Base-by-base conservation (phyloP, 1,140 invertebrate genomes). In the Drosophila nigrodunni region DNA sequence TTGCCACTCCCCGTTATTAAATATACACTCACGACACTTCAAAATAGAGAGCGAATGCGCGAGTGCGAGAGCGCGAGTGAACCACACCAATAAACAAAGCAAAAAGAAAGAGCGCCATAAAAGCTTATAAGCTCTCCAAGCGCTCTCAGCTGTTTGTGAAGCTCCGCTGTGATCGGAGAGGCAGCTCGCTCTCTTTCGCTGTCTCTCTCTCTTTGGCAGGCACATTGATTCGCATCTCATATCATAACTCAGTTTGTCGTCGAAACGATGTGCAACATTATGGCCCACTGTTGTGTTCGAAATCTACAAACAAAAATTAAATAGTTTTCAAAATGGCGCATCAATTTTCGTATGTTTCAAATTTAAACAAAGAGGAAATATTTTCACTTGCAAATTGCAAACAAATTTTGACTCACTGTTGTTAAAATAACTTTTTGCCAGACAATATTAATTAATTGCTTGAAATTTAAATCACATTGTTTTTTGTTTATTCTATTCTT, bases 361-460 rank as follows among this genome's bases (percentile, higher is more conserved):
- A 10, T 35, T 39, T 43, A n/a, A 18, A 52, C 30, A 43, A 41
- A 60, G 49, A 34, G 49, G 39, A 64, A 54, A 52, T 43, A 5
- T 59, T 34, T 30, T 41, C 39, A 10, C 39, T 41, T 64, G 41
- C 15, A 65, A 11, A 64, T 34, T 43, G 54, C 37, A 15, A 43
- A 39, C 52, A 55, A 55, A 30, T 30, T 55, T 21, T 21, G 18
- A 21, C 18, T 21, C 18, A 21, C 18, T 1, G 50, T 62, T 50
- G 15, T 15, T 41, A 5, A 11, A 64, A 74, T 50, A 64, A 69
- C 68, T 30, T 25, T 67, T 57, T 18, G 73, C 69, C 35, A 65
- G 60, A 50, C 46, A 49, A 68, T 58, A 71, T 89, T 77, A 82
- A 81, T 89, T 88, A 89, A 81, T 83, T 90, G 79, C 69, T 81